Evolutionary conservation across 2,888 invertebrate genomes (phyloP), one percentile per base, ranked within the genome.

Genomic region (Cloeon dipterum): DNA sequence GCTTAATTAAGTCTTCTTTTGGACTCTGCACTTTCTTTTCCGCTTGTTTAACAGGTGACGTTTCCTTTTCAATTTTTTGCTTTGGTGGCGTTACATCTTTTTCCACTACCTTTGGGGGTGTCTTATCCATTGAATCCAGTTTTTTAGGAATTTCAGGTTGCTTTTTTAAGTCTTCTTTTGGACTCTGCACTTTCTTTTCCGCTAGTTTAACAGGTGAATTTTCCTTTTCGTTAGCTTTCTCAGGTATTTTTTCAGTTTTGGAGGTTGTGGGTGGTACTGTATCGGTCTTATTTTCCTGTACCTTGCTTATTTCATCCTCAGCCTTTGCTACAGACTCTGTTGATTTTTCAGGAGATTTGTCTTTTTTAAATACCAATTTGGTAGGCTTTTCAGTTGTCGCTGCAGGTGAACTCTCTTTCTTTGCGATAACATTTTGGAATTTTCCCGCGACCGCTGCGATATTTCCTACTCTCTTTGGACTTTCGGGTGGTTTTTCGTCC

Each of bases 51-150:
- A 13, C 43, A 45, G 41, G 39, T 37, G 34, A 43, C 42, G 36
- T 47, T 45, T 41, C 40, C 36, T 35, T 47, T 43, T 40, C 48
- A 49, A 23, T 48, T 44, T 38, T 39, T 40, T 40, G 42, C 44
- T 39, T 39, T 23, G 40, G 35, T 14, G 33, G 36, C n/a, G 34
- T 32, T 23, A 36, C 14, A 32, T 39, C 39, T 33, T n/a, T n/a
- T n/a, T n/a, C n/a, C n/a, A n/a, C n/a, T n/a, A n/a, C n/a, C n/a
- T n/a, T n/a, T n/a, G n/a, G n/a, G n/a, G n/a, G n/a, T n/a, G n/a
- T 39, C 42, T 35, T 41, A 41, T 23, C 7, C n/a, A 34, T 42
- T 41, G 7, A 14, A n/a, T 35, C 35, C 36, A 32, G 26, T n/a
- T n/a, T 39, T 34, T 37, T 39, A 21, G 26, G 23, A 32, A n/a